Conservation (phyloP, 2,113 vertebrate genomes). For the Sinocyclocheilus anshuiensis region DNA sequence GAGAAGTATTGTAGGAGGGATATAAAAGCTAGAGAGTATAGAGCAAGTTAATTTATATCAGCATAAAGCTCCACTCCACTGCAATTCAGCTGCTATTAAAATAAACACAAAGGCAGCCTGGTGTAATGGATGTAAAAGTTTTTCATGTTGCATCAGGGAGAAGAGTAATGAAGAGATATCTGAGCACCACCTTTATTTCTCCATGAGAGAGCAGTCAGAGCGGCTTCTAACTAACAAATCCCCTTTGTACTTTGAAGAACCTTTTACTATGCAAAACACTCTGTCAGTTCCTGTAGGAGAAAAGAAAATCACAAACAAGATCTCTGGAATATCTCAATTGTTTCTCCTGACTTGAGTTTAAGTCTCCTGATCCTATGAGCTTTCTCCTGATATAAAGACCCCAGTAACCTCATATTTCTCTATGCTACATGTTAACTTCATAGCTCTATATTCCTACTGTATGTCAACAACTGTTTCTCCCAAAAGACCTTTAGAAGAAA, state of each 20-base stretch:
- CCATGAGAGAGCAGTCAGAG: constrained; percentile 18
- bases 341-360: not conserved
- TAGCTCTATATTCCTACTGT: not conserved
- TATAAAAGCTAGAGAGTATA: constrained; percentile 34
- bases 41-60: constrained; percentile 41
- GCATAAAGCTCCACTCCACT: constrained; percentile 37
- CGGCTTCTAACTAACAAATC: constrained; percentile 22
- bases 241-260: not conserved
- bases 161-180: constrained; percentile 36
- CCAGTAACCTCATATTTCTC: not conserved
- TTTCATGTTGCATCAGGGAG: constrained; percentile 44
- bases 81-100: constrained; percentile 39
- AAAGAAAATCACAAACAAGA: constrained; percentile 24
- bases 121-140: constrained; percentile 33
- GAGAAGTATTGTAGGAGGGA: constrained; percentile 22
- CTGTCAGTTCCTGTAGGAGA: constrained; percentile 12
- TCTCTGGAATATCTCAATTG: constrained; percentile 17
- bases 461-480: not conserved
- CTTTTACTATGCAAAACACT: constrained; percentile 31
- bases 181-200: constrained; percentile 37
- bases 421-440: not conserved
- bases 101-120: constrained; percentile 41
- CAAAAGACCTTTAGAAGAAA: not conserved
- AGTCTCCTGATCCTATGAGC: not conserved
- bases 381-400: not conserved